phyloP scores from a whole-genome alignment of 2,888 invertebrate genomes.

The Plutella xylostella region DNA sequence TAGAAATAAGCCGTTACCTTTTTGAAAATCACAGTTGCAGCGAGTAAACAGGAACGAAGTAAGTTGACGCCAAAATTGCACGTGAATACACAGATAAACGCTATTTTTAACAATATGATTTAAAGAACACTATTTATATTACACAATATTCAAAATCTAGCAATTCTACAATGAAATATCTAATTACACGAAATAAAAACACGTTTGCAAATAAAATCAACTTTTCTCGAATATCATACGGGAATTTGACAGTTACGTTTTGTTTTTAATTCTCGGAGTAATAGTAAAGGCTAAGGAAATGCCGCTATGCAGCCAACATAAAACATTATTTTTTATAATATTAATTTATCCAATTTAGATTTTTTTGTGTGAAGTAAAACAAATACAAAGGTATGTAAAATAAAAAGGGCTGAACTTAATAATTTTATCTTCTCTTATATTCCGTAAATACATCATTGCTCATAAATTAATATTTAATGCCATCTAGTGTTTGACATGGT shows the following conservation, averaged over 20 bases:
- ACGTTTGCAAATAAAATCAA: conserved; percentile 30
- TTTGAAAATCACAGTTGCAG: conserved; percentile 51
- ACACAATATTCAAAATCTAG: not conserved
- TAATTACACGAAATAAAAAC: conserved; percentile 34
- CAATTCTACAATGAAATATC: conserved; percentile 3
- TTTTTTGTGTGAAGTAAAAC: too few species aligned
- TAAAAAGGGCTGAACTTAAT: too few species aligned
- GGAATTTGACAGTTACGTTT: conserved; percentile 21
- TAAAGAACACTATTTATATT: not conserved
- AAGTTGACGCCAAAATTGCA: conserved; percentile 38
- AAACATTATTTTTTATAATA: too few species aligned
- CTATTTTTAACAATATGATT: conserved; percentile 3
- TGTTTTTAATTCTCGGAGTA: not conserved
- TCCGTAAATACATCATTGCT: too few species aligned
- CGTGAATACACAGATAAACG: conserved; percentile 32
- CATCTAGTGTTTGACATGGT: too few species aligned
- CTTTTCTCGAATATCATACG: conserved; percentile 13
- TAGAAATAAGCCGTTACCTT: conserved; percentile 23
- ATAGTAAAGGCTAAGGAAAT: too few species aligned
- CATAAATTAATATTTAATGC: too few species aligned
- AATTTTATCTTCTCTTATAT: too few species aligned
- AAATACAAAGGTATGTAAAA: too few species aligned
- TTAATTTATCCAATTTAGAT: too few species aligned
- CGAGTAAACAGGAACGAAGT: conserved; percentile 58
- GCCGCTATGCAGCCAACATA: too few species aligned